Conservation (phyloP, 2,797 vertebrate species). For the Phalanger gymnotis region DNA sequence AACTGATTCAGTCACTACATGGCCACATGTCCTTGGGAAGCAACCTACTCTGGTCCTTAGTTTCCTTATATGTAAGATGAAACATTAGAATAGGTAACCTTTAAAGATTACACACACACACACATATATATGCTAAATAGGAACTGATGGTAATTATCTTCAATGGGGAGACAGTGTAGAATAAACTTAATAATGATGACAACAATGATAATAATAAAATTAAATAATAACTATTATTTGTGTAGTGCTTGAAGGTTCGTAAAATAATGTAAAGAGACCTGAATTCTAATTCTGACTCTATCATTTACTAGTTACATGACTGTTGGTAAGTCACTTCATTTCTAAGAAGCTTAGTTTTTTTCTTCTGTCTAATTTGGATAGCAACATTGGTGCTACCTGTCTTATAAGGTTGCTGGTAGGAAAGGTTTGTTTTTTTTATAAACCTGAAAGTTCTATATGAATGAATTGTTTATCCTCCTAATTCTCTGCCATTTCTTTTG, state of each 20-base stretch:
- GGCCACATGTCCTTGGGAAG: neutral
- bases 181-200: neutral
- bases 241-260: neutral
- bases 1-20: neutral
- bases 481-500: neutral
- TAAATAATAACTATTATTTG: neutral
- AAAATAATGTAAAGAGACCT: neutral
- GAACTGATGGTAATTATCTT: neutral
- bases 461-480: neutral
- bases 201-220: neutral
- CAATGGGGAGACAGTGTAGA: neutral
- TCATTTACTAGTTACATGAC: neutral
- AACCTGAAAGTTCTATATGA: neutral
- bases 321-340: neutral
- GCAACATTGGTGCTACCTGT: neutral
- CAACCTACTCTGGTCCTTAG: neutral
- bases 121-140: neutral
- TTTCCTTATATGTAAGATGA: neutral
- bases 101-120: neutral
- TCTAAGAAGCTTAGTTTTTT: neutral
- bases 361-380: neutral
- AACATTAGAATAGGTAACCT: neutral
- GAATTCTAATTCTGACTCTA: neutral
- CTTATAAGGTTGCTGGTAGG: neutral
- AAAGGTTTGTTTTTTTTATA: neutral